These are phyloP conservation scores for Sinodicranocentrus sp. DNA, from an alignment of 2,888 invertebrate species.

Conservation along the genomic window DNA sequence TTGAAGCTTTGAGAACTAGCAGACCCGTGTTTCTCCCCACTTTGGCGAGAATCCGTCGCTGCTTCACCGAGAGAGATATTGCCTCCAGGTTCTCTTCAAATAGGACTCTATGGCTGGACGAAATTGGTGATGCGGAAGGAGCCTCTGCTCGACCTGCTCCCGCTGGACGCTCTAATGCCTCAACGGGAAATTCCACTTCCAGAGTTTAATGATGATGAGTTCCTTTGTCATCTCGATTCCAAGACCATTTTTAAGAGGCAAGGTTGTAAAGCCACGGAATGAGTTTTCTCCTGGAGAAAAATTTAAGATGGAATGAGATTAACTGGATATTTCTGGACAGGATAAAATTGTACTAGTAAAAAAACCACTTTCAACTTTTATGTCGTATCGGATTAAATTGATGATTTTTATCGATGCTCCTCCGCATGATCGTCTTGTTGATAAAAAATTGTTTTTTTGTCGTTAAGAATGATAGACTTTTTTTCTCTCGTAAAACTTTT, in stretches of 20 bases:
- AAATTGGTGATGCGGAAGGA: slow-evolving; percentile 49
- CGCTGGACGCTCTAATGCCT: background rate
- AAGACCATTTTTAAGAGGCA: too few relatives aligned
- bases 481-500: too few relatives aligned
- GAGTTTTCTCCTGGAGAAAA: too few relatives aligned
- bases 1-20: slow-evolving; percentile 82
- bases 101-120: slow-evolving; percentile 61
- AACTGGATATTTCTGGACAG: too few relatives aligned
- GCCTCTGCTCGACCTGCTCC: background rate
- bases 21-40: slow-evolving; percentile 80
- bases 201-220: slow-evolving; percentile 40
- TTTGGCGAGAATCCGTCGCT: slow-evolving; percentile 82
- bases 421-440: too few relatives aligned
- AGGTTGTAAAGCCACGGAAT: too few relatives aligned
- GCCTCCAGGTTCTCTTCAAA: slow-evolving; percentile 72
- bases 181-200: slow-evolving; percentile 31
- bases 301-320: too few relatives aligned
- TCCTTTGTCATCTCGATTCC: too few relatives aligned
- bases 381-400: background rate
- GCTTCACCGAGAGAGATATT: slow-evolving; percentile 81
- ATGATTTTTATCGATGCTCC: background rate
- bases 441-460: too few relatives aligned
- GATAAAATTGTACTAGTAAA: too few relatives aligned
- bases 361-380: too few relatives aligned
- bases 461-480: too few relatives aligned